Conservation (phyloP, 2,797 vertebrate genomes). For the Micropoecilia bifurca region DNA sequence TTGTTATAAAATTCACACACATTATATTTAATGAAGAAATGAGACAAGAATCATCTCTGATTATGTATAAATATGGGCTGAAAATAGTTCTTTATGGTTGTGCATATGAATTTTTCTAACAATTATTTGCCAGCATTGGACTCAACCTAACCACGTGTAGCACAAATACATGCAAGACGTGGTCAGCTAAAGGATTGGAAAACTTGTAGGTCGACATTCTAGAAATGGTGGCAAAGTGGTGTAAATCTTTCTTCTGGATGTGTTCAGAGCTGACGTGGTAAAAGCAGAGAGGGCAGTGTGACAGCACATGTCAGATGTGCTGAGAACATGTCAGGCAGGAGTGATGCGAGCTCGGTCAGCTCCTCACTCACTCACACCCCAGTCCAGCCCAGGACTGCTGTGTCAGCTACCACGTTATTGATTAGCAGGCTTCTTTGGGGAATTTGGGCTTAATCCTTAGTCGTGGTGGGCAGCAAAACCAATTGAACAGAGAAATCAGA, state of each 20-base stretch:
- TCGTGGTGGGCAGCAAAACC: slow-evolving; percentile 57
- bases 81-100: not conserved
- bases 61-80: not conserved
- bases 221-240: slow-evolving; percentile 28
- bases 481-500: slow-evolving; percentile 81
- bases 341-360: slow-evolving; percentile 65
- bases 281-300: slow-evolving; percentile 29
- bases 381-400: slow-evolving; percentile 42
- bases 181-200: slow-evolving; percentile 4
- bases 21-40: too few relatives aligned
- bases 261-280: slow-evolving; percentile 25
- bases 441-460: slow-evolving; percentile 61
- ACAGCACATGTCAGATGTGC: slow-evolving; percentile 60
- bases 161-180: slow-evolving; percentile 6
- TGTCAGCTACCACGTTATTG: slow-evolving; percentile 73
- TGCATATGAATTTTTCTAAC: too few relatives aligned
- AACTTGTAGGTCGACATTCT: slow-evolving; percentile 26
- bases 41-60: too few relatives aligned
- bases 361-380: slow-evolving; percentile 27
- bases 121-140: too few relatives aligned
- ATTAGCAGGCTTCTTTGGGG: slow-evolving; percentile 69
- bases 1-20: not conserved
- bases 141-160: not conserved
- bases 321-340: slow-evolving; percentile 57
- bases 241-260: slow-evolving; percentile 36